phyloP scores from a whole-genome alignment of 2,797 vertebrate genomes.

The Pampus argenteus region DNA sequence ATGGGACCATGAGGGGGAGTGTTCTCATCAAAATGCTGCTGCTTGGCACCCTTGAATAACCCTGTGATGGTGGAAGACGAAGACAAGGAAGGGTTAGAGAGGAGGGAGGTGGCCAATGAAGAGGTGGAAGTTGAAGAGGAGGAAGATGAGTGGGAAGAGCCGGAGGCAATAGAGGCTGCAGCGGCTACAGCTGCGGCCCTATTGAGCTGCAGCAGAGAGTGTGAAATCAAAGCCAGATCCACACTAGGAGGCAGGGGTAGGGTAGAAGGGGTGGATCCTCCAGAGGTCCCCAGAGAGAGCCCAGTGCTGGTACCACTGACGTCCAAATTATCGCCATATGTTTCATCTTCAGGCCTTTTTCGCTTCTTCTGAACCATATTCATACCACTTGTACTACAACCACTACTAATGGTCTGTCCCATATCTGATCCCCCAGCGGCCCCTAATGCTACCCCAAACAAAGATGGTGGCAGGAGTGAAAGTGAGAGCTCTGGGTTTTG shows the following conservation, averaged over 20 bases:
- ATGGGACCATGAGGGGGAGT: constrained; percentile 83
- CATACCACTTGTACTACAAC: constrained; percentile 51
- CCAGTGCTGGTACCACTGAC: constrained; percentile 57
- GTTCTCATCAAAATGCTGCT: constrained; percentile 86
- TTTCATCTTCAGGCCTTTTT: constrained; percentile 81
- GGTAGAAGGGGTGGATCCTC: constrained; percentile 79
- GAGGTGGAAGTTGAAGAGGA: constrained; percentile 80
- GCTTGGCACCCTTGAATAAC: constrained; percentile 82
- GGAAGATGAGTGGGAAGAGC: constrained; percentile 66
- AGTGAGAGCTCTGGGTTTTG: constrained; percentile 93
- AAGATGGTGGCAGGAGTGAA: constrained; percentile 91
- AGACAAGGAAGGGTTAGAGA: constrained; percentile 79
- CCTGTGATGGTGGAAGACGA: constrained; percentile 80
- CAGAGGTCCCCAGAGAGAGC: constrained; percentile 72
- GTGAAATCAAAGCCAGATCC: constrained; percentile 86
- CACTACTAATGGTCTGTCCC: constrained; percentile 67
- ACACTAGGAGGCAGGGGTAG: constrained; percentile 84
- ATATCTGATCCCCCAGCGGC: constrained; percentile 70
- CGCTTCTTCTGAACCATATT: constrained; percentile 77
- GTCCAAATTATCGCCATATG: constrained; percentile 75
- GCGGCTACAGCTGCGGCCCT: constrained; percentile 83
- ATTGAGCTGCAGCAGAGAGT: constrained; percentile 86
- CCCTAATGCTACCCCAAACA: constrained; percentile 84
- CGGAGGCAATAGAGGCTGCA: constrained; percentile 74
- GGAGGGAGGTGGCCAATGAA: constrained; percentile 79